phyloP scores from a whole-genome alignment of 2,113 vertebrate genomes.

The Menura novaehollandiae region DNA sequence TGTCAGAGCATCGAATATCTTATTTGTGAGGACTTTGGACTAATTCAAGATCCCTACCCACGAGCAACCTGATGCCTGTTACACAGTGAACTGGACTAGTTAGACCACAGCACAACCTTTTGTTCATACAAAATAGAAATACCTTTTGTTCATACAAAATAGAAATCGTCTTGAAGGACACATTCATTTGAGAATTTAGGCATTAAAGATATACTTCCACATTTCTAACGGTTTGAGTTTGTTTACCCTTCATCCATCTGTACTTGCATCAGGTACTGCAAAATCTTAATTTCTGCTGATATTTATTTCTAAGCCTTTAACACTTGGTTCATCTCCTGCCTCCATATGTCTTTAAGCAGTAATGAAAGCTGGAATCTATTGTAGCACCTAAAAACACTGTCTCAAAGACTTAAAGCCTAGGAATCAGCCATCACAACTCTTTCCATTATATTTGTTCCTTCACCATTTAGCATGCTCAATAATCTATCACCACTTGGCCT shows the following conservation, averaged over 20 bases:
- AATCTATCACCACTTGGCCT: background rate
- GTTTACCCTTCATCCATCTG: background rate
- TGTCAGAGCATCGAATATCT: background rate
- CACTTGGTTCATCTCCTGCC: background rate
- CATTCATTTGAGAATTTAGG: background rate
- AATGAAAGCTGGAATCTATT: background rate
- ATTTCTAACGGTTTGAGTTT: background rate
- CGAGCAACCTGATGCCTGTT: background rate
- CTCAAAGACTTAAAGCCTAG: background rate
- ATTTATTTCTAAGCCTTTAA: background rate
- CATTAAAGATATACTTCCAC: background rate
- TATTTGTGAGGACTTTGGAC: background rate
- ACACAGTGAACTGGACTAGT: background rate
- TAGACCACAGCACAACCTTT: background rate
- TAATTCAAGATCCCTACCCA: background rate
- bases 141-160: background rate
- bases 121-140: background rate
- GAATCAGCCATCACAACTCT: background rate
- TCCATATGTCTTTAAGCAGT: background rate
- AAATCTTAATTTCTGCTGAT: background rate
- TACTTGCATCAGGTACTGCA: background rate
- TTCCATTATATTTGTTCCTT: background rate
- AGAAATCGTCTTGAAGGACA: background rate
- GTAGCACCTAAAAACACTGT: background rate
- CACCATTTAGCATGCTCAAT: background rate